Base-by-base conservation (phyloP, 2,797 vertebrate genomes). In the Loris lydekkerianus region DNA sequence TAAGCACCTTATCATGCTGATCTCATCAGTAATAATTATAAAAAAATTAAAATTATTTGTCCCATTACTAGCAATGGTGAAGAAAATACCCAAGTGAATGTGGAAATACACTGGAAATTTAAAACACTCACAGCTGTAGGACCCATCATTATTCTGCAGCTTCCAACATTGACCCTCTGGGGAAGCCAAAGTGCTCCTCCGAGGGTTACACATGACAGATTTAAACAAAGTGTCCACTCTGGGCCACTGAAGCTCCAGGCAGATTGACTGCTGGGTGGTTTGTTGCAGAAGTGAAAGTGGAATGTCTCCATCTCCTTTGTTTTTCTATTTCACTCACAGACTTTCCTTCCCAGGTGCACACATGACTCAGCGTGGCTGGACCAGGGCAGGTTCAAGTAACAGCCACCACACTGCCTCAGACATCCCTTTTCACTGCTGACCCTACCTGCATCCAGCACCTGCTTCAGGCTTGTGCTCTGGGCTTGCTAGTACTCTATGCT, bases 241-340 rank as follows among this genome's bases (percentile, higher is more conserved):
- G 65, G 23, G 21, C 14, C n/a, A 75, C 15, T 29, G 67, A 61
- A 37, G 1, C 67, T 85, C 67, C 17, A 37, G 20, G n/a, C 61
- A 10, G 27, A n/a, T 40, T 58, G 14, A 73, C 60, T 75, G 13
- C 15, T 37, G 25, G 27, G 43, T 43, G 43, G 63, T 34, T 78
- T 81, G 60, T 61, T 18, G 14, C 40, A 37, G 11, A 89, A 17
- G 40, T n/a, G 34, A 77, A 46, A 76, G 13, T 46, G 25, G 14
- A 85, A 60, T 20, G n/a, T 78, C 40, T 69, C 53, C 53, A n/a
- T 69, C 20, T 53, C 56, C 85, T 56, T 49, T 31, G 4, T 20
- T 70, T 89, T 85, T 40, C 70, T 31, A 21, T 85, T 85, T 90
- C 63, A 90, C 53, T 78, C 60, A 58, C 9, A 81, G 61, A 78